phyloP scores from a whole-genome alignment of 2,888 invertebrate species.

The Oeneis ivallda region DNA sequence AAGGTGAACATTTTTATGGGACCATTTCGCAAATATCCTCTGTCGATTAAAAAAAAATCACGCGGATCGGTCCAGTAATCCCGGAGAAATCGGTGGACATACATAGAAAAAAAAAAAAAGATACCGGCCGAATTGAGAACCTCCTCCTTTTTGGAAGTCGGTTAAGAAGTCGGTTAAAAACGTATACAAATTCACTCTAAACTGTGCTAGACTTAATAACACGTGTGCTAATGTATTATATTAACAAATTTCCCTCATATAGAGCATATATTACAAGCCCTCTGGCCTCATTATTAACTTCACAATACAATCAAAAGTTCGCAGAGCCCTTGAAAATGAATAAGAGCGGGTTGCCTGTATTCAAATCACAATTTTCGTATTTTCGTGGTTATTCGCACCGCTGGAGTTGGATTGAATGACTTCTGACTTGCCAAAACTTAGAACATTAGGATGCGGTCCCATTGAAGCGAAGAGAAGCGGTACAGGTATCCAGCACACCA shows the following conservation, averaged over 20 bases:
- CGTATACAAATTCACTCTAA: background rate
- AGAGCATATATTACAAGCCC: background rate
- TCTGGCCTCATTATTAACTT: conserved; percentile 7
- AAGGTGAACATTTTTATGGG: no score
- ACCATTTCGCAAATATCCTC: no score
- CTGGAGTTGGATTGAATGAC: conserved; percentile 3
- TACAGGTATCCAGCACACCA: no score
- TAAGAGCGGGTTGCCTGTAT: conserved; percentile 37
- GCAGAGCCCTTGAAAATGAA: conserved; percentile 38
- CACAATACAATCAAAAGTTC: conserved; percentile 38
- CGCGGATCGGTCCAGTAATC: no score
- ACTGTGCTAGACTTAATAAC: background rate
- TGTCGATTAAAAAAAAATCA: no score
- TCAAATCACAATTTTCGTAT: conserved; percentile 36
- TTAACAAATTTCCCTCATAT: background rate
- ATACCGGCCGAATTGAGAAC: no score
- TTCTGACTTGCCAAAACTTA: conserved; percentile 3
- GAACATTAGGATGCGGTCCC: background rate
- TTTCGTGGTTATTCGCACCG: conserved; percentile 23
- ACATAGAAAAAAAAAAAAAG: no score
- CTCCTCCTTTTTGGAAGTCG: no score
- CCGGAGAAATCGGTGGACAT: no score
- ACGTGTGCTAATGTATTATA: background rate
- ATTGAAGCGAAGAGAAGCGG: background rate
- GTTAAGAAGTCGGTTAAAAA: background rate